phyloP scores from a whole-genome alignment of 2,888 invertebrate genomes.

The Thysanoteuthis rhombus region DNA sequence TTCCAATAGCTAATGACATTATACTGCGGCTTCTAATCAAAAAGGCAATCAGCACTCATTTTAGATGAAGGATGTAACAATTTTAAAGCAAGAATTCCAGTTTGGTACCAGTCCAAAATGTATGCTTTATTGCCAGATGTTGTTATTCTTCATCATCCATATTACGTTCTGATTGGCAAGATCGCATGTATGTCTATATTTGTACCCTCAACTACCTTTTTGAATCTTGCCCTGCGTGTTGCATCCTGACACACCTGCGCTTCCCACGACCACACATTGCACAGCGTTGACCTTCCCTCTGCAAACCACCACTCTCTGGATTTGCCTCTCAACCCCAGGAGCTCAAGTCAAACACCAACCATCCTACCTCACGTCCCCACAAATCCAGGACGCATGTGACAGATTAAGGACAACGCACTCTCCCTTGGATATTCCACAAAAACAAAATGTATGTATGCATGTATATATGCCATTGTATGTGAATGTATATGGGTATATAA shows the following conservation, averaged over 20 bases:
- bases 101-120: too few relatives aligned
- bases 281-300: not conserved
- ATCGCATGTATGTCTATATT: not conserved
- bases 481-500: not conserved
- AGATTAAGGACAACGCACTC: not conserved
- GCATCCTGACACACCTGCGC: not conserved
- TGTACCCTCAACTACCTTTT: not conserved
- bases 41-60: too few relatives aligned
- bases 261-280: not conserved
- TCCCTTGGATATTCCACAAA: not conserved
- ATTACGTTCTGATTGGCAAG: not conserved
- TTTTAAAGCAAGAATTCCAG: too few relatives aligned
- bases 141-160: not conserved
- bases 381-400: too few relatives aligned
- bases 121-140: too few relatives aligned
- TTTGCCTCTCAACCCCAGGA: not conserved
- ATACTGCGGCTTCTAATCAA: too few relatives aligned
- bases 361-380: not conserved
- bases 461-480: not conserved
- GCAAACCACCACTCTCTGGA: not conserved
- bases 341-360: not conserved
- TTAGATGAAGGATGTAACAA: too few relatives aligned
- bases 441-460: not conserved
- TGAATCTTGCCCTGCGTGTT: slow-evolving; percentile 12
- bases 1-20: too few relatives aligned